Evolutionary conservation across 2,888 invertebrate genomes (phyloP).

Genomic region (Ophion ellenae): DNA sequence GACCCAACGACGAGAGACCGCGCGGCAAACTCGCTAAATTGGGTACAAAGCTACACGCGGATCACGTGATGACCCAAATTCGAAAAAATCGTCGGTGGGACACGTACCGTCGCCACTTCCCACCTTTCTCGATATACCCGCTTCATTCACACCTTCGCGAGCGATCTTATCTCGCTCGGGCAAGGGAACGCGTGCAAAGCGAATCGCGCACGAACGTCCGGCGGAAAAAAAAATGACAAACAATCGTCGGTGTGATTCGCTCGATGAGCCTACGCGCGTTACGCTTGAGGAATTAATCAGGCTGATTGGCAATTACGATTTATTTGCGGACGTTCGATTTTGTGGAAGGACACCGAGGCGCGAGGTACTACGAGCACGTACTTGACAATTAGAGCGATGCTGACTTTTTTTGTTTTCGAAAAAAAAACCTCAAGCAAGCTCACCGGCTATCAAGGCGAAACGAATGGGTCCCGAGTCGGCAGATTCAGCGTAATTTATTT

Average conservation of each 20-base stretch:
- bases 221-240: not conserved
- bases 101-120: not conserved
- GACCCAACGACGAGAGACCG: not conserved
- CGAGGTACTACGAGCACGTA: too few relatives aligned
- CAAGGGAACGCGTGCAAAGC: not conserved
- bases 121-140: constrained; percentile 10
- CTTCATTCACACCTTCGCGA: constrained; percentile 16
- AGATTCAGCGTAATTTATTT: not conserved
- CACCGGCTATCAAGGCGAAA: not conserved
- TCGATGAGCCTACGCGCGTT: not conserved
- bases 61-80: constrained; percentile 15
- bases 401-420: too few relatives aligned
- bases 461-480: not conserved
- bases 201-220: not conserved
- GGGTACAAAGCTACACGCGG: not conserved
- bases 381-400: too few relatives aligned
- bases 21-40: not conserved
- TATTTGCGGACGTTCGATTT: too few relatives aligned
- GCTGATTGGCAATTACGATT: too few relatives aligned
- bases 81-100: constrained; percentile 4
- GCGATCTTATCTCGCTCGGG: not conserved
- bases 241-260: not conserved
- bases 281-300: not conserved
- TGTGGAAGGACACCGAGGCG: too few relatives aligned
- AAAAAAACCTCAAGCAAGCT: not conserved